phyloP scores from a whole-genome alignment of 2,113 vertebrate genomes.

The Stigmatopora argus region DNA sequence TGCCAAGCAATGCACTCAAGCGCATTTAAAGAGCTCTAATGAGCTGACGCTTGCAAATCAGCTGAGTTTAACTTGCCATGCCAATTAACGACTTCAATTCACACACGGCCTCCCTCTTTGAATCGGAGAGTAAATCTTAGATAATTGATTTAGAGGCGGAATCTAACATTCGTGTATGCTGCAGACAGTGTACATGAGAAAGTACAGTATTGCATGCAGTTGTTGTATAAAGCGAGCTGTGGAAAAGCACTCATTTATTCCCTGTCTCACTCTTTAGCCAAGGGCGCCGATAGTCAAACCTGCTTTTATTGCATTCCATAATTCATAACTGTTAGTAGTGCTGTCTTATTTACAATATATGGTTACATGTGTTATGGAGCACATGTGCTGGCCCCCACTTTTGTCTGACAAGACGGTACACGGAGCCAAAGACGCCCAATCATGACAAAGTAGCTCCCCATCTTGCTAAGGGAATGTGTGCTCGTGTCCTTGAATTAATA shows the following conservation, averaged over 20 bases:
- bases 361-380: conserved; percentile 30
- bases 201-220: neutral
- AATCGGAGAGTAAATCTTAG: conserved; percentile 49
- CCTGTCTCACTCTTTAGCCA: neutral
- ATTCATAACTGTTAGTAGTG: conserved; percentile 41
- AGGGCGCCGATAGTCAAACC: conserved; percentile 12
- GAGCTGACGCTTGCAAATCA: conserved; percentile 33
- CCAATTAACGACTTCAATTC: conserved; percentile 20
- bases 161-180: conserved; percentile 31
- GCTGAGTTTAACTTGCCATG: neutral
- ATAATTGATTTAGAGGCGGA: conserved; percentile 54
- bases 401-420: neutral
- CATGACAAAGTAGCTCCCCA: conserved; percentile 3
- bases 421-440: conserved; percentile 2
- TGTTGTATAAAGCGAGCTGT: neutral
- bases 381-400: conserved; percentile 27
- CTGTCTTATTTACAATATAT: conserved; percentile 48
- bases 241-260: conserved; percentile 1
- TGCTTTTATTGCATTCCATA: conserved; percentile 45
- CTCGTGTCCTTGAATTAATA: conserved; percentile 23
- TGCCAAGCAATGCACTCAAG: conserved; percentile 9
- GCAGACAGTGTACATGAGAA: too few relatives aligned
- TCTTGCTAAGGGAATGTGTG: conserved; percentile 1
- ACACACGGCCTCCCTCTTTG: conserved; percentile 39
- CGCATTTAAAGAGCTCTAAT: conserved; percentile 28